Evolutionary conservation across 2,888 invertebrate species (phyloP).

Genomic region (Xestia rhomboidea): DNA sequence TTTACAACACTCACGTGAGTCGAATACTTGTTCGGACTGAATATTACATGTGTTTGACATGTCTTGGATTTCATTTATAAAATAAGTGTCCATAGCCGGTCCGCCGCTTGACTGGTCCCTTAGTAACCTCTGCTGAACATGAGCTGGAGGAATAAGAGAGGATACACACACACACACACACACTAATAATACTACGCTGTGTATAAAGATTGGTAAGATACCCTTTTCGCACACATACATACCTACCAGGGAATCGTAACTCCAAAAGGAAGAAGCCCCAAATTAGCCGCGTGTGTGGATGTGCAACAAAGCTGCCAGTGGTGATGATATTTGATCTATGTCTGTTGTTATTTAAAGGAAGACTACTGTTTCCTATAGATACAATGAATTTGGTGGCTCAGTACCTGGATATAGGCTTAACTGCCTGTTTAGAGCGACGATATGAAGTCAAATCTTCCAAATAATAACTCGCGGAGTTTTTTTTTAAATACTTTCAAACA

Average conservation of each 20-base stretch:
- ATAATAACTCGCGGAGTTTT: too few relatives aligned
- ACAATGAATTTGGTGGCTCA: not conserved
- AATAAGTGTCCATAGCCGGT: not conserved
- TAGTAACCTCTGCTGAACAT: not conserved
- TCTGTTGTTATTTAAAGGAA: not conserved
- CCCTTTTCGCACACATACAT: not conserved
- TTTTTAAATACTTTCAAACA: not conserved
- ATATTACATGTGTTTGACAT: conserved; percentile 14
- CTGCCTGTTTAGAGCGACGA: not conserved
- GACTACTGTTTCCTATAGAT: too few relatives aligned
- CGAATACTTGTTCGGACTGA: conserved; percentile 26
- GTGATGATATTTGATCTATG: too few relatives aligned
- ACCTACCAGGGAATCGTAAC: not conserved
- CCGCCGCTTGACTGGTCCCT: not conserved
- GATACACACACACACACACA: too few relatives aligned
- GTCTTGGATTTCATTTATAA: not conserved
- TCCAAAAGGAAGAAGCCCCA: not conserved
- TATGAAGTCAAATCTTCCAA: not conserved
- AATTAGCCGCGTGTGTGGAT: not conserved
- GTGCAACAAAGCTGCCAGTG: not conserved
- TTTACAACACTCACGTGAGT: conserved; percentile 44
- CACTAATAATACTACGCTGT: too few relatives aligned
- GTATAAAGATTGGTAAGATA: not conserved
- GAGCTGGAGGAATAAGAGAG: not conserved
- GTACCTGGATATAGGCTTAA: not conserved